phyloP scores from a whole-genome alignment of 1,140 invertebrate genomes.

The Heliothis virescens region DNA sequence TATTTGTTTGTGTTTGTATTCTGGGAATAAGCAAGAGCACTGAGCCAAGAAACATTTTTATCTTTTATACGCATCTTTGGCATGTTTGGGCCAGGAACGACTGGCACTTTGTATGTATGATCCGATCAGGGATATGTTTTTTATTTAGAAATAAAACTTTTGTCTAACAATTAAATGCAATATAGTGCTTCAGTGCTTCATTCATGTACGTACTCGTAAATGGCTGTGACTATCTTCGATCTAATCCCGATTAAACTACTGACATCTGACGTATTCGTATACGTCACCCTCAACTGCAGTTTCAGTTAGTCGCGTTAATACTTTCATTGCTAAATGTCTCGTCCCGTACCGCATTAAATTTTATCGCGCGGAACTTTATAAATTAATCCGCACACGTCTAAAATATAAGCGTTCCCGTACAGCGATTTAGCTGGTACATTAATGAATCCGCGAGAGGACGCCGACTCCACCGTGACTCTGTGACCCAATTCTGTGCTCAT shows the following conservation, averaged over 20 bases:
- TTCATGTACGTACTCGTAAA: neutral
- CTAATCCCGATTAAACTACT: neutral
- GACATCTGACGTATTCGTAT: neutral
- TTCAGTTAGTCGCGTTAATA: neutral
- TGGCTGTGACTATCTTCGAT: neutral
- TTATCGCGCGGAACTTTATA: slow-evolving; percentile 19
- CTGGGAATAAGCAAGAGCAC: slow-evolving; percentile 36
- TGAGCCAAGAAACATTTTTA: slow-evolving; percentile 35
- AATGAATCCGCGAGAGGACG: slow-evolving; percentile 42
- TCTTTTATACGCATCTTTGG: slow-evolving; percentile 40
- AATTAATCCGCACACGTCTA: slow-evolving; percentile 26
- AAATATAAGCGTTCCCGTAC: slow-evolving; percentile 37
- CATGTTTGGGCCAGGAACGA: slow-evolving; percentile 40
- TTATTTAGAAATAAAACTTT: slow-evolving; percentile 12
- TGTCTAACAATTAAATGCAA: slow-evolving; percentile 16
- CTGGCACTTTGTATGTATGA: slow-evolving; percentile 28
- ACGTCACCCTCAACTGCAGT: neutral
- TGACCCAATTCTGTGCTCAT: slow-evolving; percentile 77
- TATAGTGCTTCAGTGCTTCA: neutral
- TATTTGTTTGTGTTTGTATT: slow-evolving; percentile 43
- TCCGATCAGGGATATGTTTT: slow-evolving; percentile 30
- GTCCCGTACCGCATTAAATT: slow-evolving; percentile 7
- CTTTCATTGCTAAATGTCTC: neutral
- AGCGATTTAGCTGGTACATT: slow-evolving; percentile 46
- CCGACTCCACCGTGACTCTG: slow-evolving; percentile 49